Percentiles rank a stretch among this genome's conserved stretches.
Conservation (phyloP, 2,888 invertebrate genomes). For the Temnothorax unifasciatus region DNA sequence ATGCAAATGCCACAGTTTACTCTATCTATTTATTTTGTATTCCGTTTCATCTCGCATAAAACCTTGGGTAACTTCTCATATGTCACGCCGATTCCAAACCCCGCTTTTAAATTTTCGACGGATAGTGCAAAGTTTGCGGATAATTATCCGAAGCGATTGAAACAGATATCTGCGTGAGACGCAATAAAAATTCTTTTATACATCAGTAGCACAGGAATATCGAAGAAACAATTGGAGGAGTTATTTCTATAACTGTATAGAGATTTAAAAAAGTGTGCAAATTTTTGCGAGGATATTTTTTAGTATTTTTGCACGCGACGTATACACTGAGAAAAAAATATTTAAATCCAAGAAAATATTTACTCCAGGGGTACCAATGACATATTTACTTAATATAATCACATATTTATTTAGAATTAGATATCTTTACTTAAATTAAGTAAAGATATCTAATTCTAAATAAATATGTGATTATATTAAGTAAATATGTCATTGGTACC, state of each 20-base stretch:
- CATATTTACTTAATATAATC: no score
- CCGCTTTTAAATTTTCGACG: conserved; percentile 36
- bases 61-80: conserved; percentile 27
- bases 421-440: no score
- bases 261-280: no score
- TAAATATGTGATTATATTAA: no score
- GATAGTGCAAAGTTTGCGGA: neutral
- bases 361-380: no score
- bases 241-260: neutral
- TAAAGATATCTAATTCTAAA: no score
- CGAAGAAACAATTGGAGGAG: neutral
- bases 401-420: no score
- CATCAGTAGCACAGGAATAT: neutral
- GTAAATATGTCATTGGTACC: no score
- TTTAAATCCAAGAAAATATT: no score
- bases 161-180: neutral
- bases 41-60: conserved; percentile 42
- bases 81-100: neutral
- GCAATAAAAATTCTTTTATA: neutral
- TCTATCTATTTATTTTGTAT: conserved; percentile 39
- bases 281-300: conserved; percentile 84
- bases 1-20: conserved; percentile 45
- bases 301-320: conserved; percentile 85
- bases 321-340: no score
- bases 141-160: conserved; percentile 1